phyloP scores from a whole-genome alignment of 2,888 invertebrate genomes.

The Caradrina kadenii region DNA sequence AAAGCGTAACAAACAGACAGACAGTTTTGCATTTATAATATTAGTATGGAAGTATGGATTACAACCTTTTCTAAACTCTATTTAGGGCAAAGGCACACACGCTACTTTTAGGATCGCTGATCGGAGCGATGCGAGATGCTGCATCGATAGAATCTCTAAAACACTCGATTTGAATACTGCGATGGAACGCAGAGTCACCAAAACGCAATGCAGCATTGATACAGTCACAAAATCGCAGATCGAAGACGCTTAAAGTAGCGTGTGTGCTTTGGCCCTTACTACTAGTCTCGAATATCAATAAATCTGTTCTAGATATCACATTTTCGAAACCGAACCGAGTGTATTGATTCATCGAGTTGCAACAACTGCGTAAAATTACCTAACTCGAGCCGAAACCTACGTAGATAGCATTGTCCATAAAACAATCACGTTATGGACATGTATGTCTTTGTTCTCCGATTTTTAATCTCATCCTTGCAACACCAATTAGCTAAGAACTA shows the following conservation, averaged over 20 bases:
- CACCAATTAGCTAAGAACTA: constrained; percentile 45
- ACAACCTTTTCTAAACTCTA: constrained; percentile 1
- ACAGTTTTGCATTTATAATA: no score
- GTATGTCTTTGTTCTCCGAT: constrained; percentile 36
- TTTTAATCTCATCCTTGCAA: constrained; percentile 47
- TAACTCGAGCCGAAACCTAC: constrained; percentile 44
- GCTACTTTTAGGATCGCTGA: no score
- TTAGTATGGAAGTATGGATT: neutral
- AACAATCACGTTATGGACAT: constrained; percentile 49
- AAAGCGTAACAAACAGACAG: no score
- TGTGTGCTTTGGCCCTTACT: no score
- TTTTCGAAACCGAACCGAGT: constrained; percentile 52
- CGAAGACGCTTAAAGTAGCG: no score
- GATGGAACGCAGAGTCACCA: no score
- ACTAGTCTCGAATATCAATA: constrained; percentile 33
- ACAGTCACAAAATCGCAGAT: no score
- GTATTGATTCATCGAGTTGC: constrained; percentile 54
- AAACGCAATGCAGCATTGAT: no score
- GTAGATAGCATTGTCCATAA: constrained; percentile 52
- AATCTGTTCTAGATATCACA: constrained; percentile 56
- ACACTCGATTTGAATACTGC: no score
- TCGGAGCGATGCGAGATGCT: no score
- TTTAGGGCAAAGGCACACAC: no score
- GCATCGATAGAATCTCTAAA: no score
- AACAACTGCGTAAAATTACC: constrained; percentile 40